Conservation (phyloP, 2,888 invertebrate genomes). For the Conus canariensis region DNA sequence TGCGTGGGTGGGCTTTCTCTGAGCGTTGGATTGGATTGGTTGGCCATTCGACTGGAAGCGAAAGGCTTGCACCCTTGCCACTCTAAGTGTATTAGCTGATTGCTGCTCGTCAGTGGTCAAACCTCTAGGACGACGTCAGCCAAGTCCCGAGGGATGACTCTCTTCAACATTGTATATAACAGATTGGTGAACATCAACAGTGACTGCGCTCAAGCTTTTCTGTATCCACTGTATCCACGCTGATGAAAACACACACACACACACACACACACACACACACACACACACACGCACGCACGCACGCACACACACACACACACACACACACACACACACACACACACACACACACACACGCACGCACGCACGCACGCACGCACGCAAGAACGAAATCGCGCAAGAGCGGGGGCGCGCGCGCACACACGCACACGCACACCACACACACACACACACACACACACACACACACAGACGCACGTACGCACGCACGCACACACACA, state of each 20-base stretch:
- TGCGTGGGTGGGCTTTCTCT: too few relatives aligned
- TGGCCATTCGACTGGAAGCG: too few relatives aligned
- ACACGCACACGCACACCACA: background rate
- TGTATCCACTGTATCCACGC: too few relatives aligned
- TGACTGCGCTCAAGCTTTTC: too few relatives aligned
- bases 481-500: background rate
- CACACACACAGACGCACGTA: background rate
- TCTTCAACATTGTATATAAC: too few relatives aligned
- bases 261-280: background rate
- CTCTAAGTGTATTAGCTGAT: too few relatives aligned
- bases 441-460: background rate
- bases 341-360: background rate
- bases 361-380: background rate
- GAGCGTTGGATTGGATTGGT: too few relatives aligned
- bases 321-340: background rate
- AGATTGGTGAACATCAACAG: too few relatives aligned
- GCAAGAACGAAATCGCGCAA: background rate
- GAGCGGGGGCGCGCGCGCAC: background rate
- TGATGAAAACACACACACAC: background rate
- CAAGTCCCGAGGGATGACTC: too few relatives aligned
- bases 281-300: background rate
- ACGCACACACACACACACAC: background rate
- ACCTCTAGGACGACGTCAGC: too few relatives aligned
- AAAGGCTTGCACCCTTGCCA: too few relatives aligned
- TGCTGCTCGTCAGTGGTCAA: too few relatives aligned